Evolutionary conservation across 2,113 vertebrate species (phyloP), one percentile per base, ranked within the genome.

Genomic region (Macaca nemestrina): DNA sequence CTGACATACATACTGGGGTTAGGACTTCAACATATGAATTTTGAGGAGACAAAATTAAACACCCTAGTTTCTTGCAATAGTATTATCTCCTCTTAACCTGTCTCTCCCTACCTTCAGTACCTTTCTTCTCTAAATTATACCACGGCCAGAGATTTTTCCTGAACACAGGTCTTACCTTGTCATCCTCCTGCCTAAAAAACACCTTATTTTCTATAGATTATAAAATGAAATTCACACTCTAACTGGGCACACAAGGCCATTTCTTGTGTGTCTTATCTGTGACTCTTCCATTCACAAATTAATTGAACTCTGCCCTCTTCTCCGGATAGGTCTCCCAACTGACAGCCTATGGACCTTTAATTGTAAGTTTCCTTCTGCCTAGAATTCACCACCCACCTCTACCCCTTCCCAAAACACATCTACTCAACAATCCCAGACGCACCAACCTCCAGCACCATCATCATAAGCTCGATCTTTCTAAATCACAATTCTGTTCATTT

Each of bases 81-180:
- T 35, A 22, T 30, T 35, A n/a, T 59, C 50, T 73, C 23, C 67
- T 64, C 23, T 35, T 67, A 45, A 45, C 8, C 22, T 32, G 59
- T 68, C 43, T 75, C 38, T 48, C 6, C 8, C n/a, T 0, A 76
- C 13, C 50, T 75, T 22, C 9, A 73, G 2, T 13, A 18, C 4
- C 48, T 89, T 73, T 79, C 43, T 55, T 14, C 45, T 87, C 55
- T 64, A 83, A 95, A 88, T 73, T 38, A 61, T 30, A n/a, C 68
- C 3, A 13, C 59, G 64, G 14, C 8, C 57, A 94, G 2, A 89
- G 55, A 70, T 84, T 6, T 10, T 70, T 87, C 64, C 50, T 80
- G 23, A 96, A 72, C 25, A 87, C 2, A n/a, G 11, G 70, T 73
- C 16, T 90, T 35, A 95, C 7, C n/a, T 45, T 61, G 18, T 50